Evolutionary conservation across 2,797 vertebrate species (phyloP).

Genomic region (Scomberomorus guttatus): DNA sequence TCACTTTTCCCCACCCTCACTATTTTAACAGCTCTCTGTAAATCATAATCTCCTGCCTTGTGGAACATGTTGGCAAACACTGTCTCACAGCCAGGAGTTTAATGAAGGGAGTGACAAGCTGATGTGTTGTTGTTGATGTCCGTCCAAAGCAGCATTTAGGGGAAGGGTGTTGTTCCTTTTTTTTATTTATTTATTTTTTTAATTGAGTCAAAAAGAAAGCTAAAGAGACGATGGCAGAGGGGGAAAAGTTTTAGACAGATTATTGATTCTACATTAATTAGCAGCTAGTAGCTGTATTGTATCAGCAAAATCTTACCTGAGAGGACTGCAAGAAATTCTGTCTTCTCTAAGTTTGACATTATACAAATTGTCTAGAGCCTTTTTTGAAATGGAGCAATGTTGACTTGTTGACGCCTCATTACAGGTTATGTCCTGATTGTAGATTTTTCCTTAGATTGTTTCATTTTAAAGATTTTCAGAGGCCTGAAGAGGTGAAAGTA

Average conservation of each 20-base stretch:
- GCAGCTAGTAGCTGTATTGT: background rate
- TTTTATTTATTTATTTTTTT: background rate
- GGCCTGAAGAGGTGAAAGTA: no score
- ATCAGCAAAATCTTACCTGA: background rate
- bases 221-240: background rate
- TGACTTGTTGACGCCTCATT: no score
- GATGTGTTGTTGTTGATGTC: conserved; percentile 18
- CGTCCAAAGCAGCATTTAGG: conserved; percentile 25
- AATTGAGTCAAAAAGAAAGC: background rate
- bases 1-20: conserved; percentile 17
- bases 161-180: conserved; percentile 4
- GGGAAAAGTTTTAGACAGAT: background rate
- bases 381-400: no score
- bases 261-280: background rate
- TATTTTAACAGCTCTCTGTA: conserved; percentile 35
- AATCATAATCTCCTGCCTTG: conserved; percentile 36
- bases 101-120: conserved; percentile 10
- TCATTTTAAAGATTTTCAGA: no score
- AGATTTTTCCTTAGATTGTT: no score
- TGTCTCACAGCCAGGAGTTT: conserved; percentile 6
- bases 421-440: no score
- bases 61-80: conserved; percentile 46
- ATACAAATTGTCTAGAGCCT: no score
- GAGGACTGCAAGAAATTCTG: background rate
- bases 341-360: background rate